Conservation (phyloP, 1,140 invertebrate species). For the Diuraphis noxia region DNA sequence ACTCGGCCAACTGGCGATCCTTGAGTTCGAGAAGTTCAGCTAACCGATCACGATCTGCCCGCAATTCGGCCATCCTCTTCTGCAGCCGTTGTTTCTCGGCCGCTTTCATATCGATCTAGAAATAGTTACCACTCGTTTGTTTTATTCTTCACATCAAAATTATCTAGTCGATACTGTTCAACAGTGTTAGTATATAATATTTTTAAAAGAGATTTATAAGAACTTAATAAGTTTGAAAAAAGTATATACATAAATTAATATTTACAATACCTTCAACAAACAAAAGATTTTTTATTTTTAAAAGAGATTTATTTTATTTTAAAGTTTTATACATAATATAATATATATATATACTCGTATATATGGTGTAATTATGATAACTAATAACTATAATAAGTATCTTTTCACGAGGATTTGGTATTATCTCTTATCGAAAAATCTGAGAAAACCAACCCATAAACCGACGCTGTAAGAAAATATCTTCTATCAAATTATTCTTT, state of each 20-base stretch:
- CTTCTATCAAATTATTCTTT: too few relatives aligned
- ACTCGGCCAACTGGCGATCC: not conserved
- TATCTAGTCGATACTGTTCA: not conserved
- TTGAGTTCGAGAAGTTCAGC: constrained; percentile 24
- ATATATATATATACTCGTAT: too few relatives aligned
- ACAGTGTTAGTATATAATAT: not conserved
- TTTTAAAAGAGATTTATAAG: too few relatives aligned
- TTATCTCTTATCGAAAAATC: not conserved
- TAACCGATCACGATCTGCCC: constrained; percentile 12
- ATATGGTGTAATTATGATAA: too few relatives aligned
- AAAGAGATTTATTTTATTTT: too few relatives aligned
- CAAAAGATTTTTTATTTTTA: too few relatives aligned
- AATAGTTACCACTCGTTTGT: not conserved
- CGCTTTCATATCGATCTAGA: constrained; percentile 34
- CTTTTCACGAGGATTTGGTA: not conserved
- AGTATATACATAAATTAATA: too few relatives aligned
- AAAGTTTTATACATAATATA: too few relatives aligned
- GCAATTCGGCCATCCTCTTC: constrained; percentile 14
- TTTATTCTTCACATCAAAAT: not conserved
- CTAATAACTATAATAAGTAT: not conserved
- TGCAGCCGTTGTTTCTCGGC: constrained; percentile 30
- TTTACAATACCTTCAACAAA: too few relatives aligned
- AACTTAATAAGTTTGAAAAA: too few relatives aligned
- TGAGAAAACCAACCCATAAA: too few relatives aligned
- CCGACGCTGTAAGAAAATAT: too few relatives aligned